Evolutionary conservation across 2,888 invertebrate species (phyloP).

Genomic region (Oasisia sp.): DNA sequence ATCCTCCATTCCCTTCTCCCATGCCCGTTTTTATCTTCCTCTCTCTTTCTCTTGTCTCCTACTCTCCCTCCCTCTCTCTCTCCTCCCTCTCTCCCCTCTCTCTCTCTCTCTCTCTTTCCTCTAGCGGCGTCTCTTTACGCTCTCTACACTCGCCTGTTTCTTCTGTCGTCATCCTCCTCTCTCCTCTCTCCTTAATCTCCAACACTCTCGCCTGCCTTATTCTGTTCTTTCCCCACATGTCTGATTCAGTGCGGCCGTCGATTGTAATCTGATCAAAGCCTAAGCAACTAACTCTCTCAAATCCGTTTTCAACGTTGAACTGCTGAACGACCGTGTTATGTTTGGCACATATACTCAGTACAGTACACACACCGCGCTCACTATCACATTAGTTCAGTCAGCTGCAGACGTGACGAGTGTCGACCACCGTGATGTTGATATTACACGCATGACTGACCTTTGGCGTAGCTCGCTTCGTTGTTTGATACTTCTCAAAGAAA

Average conservation of each 20-base stretch:
- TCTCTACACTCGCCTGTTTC: background rate
- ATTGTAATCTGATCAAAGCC: background rate
- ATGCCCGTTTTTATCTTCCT: no score
- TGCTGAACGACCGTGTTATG: background rate
- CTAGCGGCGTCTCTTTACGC: background rate
- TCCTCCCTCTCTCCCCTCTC: background rate
- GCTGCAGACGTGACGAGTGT: background rate
- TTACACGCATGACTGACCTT: background rate
- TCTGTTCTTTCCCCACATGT: no score
- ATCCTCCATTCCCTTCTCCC: no score
- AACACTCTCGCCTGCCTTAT: background rate
- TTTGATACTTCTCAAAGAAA: background rate
- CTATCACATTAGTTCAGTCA: background rate
- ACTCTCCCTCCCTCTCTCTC: no score
- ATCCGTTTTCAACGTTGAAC: background rate
- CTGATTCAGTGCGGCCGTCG: no score
- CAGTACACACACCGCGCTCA: background rate
- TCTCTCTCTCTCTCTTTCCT: background rate
- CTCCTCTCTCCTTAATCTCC: background rate
- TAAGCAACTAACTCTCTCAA: background rate
- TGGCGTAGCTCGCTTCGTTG: background rate
- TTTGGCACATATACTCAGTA: background rate
- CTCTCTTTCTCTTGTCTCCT: no score
- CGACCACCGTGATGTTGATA: background rate
- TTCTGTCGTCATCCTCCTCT: background rate